Conservation (phyloP, 2,113 vertebrate genomes). For the Sinocyclocheilus anophthalmus region DNA sequence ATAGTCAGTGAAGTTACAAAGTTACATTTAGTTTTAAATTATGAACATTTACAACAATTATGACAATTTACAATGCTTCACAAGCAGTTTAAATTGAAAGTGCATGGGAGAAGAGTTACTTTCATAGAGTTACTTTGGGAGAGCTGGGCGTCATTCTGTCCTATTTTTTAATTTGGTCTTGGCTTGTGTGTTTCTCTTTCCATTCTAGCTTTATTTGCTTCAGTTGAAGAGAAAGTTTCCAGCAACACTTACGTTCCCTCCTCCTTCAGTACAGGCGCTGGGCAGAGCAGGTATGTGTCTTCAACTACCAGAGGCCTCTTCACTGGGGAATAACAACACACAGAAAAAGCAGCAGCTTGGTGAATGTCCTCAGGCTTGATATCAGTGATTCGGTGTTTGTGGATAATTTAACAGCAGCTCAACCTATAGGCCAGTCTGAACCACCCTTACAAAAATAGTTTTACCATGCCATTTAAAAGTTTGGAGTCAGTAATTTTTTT, state of each 20-base stretch:
- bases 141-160: neutral
- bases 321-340: slow-evolving; percentile 75
- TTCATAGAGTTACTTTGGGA: neutral
- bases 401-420: neutral
- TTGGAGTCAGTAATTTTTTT: neutral
- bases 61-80: neutral
- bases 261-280: slow-evolving; percentile 89
- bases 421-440: neutral
- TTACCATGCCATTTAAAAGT: neutral
- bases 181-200: slow-evolving; percentile 35
- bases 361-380: slow-evolving; percentile 41
- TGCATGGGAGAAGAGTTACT: neutral
- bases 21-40: too few species aligned
- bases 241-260: slow-evolving; percentile 86
- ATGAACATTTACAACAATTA: too few species aligned
- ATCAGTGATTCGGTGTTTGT: neutral
- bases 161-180: neutral
- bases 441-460: neutral
- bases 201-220: neutral
- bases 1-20: too few species aligned
- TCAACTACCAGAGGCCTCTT: slow-evolving; percentile 90
- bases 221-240: neutral
- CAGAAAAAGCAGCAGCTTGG: slow-evolving; percentile 8
- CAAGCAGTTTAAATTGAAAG: neutral
- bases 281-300: slow-evolving; percentile 93